These are phyloP conservation scores for Cheilosia vernalis DNA, from an alignment of 2,888 invertebrate species.

Conservation along the genomic window DNA sequence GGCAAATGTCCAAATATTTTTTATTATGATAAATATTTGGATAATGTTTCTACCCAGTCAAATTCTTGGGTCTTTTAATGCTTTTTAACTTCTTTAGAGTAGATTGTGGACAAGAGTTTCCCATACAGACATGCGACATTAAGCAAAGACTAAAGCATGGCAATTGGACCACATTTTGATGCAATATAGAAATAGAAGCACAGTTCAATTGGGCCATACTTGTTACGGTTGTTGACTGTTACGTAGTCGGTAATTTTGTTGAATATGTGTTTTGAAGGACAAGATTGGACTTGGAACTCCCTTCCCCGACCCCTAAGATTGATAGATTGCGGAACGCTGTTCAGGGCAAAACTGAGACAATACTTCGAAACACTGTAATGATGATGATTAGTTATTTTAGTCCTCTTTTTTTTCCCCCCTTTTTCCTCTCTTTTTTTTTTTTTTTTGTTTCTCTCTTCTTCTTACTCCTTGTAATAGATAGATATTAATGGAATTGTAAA, in stretches of 20 bases:
- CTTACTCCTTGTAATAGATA: no score
- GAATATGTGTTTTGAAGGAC: neutral
- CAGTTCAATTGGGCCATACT: neutral
- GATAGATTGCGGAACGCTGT: no score
- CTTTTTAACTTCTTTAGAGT: constrained; percentile 24
- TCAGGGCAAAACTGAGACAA: no score
- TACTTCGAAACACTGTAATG: no score
- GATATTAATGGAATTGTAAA: no score
- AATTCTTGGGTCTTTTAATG: constrained; percentile 34
- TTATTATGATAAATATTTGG: constrained; percentile 64
- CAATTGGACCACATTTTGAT: neutral
- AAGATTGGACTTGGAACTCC: no score
- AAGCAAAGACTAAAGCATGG: neutral
- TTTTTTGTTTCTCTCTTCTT: no score
- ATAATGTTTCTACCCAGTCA: constrained; percentile 35
- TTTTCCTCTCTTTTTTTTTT: no score
- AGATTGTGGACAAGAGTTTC: constrained; percentile 10
- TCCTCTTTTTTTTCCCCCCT: no score
- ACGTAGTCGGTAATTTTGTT: neutral
- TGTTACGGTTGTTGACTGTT: neutral
- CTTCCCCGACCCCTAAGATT: no score
- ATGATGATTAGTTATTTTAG: no score
- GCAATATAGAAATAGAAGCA: neutral
- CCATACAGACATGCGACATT: neutral
- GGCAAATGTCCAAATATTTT: constrained; percentile 60